phyloP scores from a whole-genome alignment of 2,113 vertebrate genomes.

The Trogon surrucura region DNA sequence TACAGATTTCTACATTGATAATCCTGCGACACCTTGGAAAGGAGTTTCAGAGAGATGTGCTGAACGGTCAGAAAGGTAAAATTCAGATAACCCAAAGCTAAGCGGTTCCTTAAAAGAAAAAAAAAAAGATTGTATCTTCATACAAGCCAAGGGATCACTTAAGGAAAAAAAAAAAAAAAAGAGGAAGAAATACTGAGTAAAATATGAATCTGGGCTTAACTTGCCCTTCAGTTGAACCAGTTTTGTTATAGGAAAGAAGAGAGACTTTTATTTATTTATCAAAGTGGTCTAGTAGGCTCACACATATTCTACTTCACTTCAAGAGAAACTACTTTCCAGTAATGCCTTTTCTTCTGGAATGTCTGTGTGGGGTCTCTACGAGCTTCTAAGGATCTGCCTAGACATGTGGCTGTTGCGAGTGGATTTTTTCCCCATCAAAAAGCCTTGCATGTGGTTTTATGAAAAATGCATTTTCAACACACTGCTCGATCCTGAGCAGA shows the following conservation, averaged over 20 bases:
- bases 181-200: background rate
- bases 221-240: constrained; percentile 29
- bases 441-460: constrained; percentile 74
- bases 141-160: background rate
- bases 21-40: background rate
- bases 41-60: background rate
- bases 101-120: background rate
- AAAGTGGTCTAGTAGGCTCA: background rate
- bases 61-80: background rate
- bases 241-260: background rate
- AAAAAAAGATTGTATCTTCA: accelerated
- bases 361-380: constrained; percentile 67
- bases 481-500: constrained; percentile 54
- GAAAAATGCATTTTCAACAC: constrained; percentile 71
- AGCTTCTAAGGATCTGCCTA: constrained; percentile 53
- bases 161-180: background rate
- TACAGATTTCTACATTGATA: background rate
- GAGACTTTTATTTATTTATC: constrained; percentile 51
- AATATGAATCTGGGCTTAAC: background rate
- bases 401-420: constrained; percentile 63
- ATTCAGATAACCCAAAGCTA: background rate
- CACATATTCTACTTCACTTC: constrained; percentile 11
- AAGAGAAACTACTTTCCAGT: constrained; percentile 40
- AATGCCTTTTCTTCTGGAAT: constrained; percentile 28
- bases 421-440: constrained; percentile 67